Percentiles rank a stretch among this genome's conserved stretches.
Evolutionary conservation across 2,888 invertebrate genomes (phyloP).

Genomic region (Agonum fuliginosum): DNA sequence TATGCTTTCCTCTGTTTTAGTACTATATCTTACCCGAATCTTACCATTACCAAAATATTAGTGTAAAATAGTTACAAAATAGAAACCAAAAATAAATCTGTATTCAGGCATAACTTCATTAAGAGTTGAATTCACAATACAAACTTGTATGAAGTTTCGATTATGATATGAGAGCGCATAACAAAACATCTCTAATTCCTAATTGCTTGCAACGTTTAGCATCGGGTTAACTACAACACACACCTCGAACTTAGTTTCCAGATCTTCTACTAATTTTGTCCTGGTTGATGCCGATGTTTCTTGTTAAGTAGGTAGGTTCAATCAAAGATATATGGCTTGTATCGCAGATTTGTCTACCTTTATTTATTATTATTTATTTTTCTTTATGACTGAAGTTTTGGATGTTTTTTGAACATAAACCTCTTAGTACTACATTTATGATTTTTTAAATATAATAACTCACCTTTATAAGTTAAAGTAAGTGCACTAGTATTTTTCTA

Average conservation of each 20-base stretch:
- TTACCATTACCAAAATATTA: no score
- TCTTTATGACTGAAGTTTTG: no score
- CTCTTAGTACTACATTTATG: no score
- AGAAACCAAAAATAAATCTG: background rate
- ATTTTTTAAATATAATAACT: no score
- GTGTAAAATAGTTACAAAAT: background rate
- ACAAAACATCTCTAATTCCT: slow-evolving; percentile 9
- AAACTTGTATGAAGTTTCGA: slow-evolving; percentile 24
- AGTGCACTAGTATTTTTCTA: no score
- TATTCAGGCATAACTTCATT: background rate
- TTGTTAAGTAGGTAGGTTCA: background rate
- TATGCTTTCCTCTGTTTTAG: no score
- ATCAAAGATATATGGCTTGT: background rate
- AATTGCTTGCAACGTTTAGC: slow-evolving; percentile 22
- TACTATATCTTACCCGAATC: no score
- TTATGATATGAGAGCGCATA: background rate
- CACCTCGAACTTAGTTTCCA: background rate
- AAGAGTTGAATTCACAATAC: background rate
- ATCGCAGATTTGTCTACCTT: no score
- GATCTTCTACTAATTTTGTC: slow-evolving; percentile 6
- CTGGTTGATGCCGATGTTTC: slow-evolving; percentile 1
- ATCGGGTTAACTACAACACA: background rate
- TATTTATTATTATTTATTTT: no score
- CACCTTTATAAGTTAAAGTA: no score
- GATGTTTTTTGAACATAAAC: no score